Evolutionary conservation across 1,140 invertebrate genomes (phyloP).

Genomic region (Nasonia longicornis): DNA sequence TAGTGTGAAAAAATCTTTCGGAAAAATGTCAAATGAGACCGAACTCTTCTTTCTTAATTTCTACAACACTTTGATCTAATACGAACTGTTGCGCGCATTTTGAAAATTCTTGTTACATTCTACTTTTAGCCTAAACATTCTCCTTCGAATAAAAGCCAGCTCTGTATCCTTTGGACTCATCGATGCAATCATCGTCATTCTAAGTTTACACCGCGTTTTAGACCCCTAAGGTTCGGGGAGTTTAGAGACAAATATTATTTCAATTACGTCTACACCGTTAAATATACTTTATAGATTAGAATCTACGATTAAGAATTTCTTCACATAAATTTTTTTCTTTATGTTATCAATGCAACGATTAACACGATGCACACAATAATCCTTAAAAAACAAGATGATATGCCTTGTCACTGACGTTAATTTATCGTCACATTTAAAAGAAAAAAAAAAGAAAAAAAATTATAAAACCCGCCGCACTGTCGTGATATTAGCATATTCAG

Average conservation of each 20-base stretch:
- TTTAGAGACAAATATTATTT: slow-evolving; percentile 31
- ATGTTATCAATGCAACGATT: slow-evolving; percentile 39
- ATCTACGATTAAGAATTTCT: slow-evolving; percentile 36
- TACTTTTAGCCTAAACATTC: slow-evolving; percentile 18
- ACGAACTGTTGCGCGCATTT: slow-evolving; percentile 13
- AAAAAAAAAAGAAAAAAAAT: slow-evolving; percentile 26
- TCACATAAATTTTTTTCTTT: slow-evolving; percentile 15
- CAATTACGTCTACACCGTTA: slow-evolving; percentile 28
- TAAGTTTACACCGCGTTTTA: slow-evolving; percentile 40
- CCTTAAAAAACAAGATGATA: slow-evolving; percentile 41
- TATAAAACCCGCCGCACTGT: neutral
- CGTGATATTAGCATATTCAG: slow-evolving; percentile 23
- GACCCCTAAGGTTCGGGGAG: slow-evolving; percentile 33
- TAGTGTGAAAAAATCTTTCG: neutral
- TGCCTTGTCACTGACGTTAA: slow-evolving; percentile 34
- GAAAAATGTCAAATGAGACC: slow-evolving; percentile 13
- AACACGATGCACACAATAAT: slow-evolving; percentile 30
- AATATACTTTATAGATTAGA: slow-evolving; percentile 39
- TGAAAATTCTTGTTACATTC: slow-evolving; percentile 3
- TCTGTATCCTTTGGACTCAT: slow-evolving; percentile 35
- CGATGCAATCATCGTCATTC: slow-evolving; percentile 31
- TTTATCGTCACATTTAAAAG: neutral
- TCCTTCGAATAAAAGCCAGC: slow-evolving; percentile 32
- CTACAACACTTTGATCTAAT: slow-evolving; percentile 26
- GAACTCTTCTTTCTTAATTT: neutral